Evolutionary conservation across 2,797 vertebrate species (phyloP).

Genomic region (Scyliorhinus canicula): DNA sequence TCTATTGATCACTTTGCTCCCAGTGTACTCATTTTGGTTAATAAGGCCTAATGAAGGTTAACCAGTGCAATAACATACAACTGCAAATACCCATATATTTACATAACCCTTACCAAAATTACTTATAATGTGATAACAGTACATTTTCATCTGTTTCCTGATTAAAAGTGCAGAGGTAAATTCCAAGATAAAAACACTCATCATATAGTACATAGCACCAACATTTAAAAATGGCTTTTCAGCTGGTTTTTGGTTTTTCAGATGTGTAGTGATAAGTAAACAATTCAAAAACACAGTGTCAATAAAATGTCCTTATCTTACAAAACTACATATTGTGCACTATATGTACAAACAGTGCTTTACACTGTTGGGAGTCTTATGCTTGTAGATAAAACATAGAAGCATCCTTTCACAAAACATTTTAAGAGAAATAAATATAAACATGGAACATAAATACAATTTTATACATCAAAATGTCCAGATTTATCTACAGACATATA

Average conservation of each 20-base stretch:
- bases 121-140: conserved; percentile 51
- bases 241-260: conserved; percentile 45
- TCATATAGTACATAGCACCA: conserved; percentile 54
- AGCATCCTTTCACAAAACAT: conserved; percentile 62
- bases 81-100: conserved; percentile 37
- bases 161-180: conserved; percentile 48
- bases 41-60: conserved; percentile 5
- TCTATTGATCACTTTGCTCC: neutral
- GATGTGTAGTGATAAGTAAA: conserved; percentile 54
- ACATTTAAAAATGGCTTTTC: conserved; percentile 54
- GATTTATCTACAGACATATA: conserved; percentile 54
- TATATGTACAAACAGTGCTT: conserved; percentile 65
- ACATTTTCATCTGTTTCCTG: conserved; percentile 51
- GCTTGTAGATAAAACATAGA: conserved; percentile 48
- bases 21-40: conserved; percentile 27
- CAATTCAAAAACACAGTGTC: conserved; percentile 63
- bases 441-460: conserved; percentile 75
- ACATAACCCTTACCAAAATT: conserved; percentile 48
- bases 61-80: conserved; percentile 35
- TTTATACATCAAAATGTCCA: conserved; percentile 66
- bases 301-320: conserved; percentile 61
- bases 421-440: conserved; percentile 74
- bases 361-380: conserved; percentile 57
- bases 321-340: conserved; percentile 67
- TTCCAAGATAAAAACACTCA: conserved; percentile 47